A percentile compares a stretch with the other conserved stretches of the same genome.
Evolutionary conservation across 2,888 invertebrate genomes (phyloP).

Genomic region (Cantharis nigra): DNA sequence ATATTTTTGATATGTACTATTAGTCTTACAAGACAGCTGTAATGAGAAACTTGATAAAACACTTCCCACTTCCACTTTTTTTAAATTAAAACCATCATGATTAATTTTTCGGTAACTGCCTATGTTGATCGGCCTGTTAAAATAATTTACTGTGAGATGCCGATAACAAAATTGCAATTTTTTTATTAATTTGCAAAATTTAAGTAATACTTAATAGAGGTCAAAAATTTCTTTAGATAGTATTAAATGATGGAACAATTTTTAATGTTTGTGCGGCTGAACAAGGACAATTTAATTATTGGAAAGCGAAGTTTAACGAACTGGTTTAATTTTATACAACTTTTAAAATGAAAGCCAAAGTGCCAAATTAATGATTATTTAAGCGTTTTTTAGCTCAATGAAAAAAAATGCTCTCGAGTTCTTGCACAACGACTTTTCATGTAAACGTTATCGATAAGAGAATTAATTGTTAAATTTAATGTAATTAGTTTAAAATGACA

Average conservation of each 20-base stretch:
- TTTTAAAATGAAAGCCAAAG: slow-evolving; percentile 9
- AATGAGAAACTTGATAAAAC: background rate
- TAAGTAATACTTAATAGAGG: background rate
- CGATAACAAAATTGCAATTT: background rate
- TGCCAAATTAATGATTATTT: background rate
- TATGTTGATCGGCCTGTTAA: background rate
- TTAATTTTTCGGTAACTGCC: background rate
- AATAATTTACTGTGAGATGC: background rate
- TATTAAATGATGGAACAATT: background rate
- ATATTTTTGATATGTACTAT: background rate
- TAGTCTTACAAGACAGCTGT: background rate
- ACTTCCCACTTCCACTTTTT: background rate
- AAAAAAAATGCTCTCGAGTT: background rate
- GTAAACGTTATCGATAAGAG: background rate
- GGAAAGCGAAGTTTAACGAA: slow-evolving; percentile 11
- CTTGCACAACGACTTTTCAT: background rate
- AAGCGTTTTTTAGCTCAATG: background rate
- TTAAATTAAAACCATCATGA: background rate
- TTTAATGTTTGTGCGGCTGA: background rate
- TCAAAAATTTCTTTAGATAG: background rate
- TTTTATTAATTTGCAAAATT: background rate
- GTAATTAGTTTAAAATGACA: background rate
- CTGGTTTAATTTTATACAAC: slow-evolving; percentile 6
- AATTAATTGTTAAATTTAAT: background rate
- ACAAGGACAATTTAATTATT: slow-evolving; percentile 15